Base-by-base conservation (phyloP, 1,140 invertebrate species). In the Sminthurinus signatus region DNA sequence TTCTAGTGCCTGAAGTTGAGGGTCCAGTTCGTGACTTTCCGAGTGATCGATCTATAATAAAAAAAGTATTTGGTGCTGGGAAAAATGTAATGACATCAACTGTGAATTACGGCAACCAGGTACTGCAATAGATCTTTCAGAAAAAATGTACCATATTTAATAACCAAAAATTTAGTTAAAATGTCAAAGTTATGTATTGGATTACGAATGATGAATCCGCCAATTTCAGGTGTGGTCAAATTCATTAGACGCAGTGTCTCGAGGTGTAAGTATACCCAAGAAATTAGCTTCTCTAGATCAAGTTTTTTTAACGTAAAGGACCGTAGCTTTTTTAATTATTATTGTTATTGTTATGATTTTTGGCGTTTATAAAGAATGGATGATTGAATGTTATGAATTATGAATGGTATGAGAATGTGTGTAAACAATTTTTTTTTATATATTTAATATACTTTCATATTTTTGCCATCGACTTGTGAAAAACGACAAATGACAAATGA, bases 51-150 rank as follows among this genome's bases (percentile, higher is more conserved):
- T 64, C 62, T 27, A 55, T 71, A 19, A 64, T 71, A n/a, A 46
- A 55, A 36, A 71, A 71, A n/a, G 79, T 83, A 77, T 73, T 83
- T 62, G 80, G 78, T 46, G 82, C 82, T 27, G 70, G 70, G 21
- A 65, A 60, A 51, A 71, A 51, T 21, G 69, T 68, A 8, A 75
- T 83, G 27, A 78, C 77, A 52, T 82, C 75, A 36, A 83, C 81
- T 27, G 78, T 84, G 4, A 84, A 81, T 68, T 83, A 82, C 72
- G 81, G 83, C 23, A 83, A 82, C 75, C 78, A 81, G 56, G 75
- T 84, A 42, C 10, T 12, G 39, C 10, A 12, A n/a, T 10, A 12
- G 39, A n/a, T 42, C 39, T 12, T 42, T 42, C 39, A 12, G n/a
- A 42, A 12, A 42, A 42, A n/a, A 12, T 12, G 10, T 12, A 10